Evolutionary conservation across 2,888 invertebrate genomes (phyloP).

Genomic region (Phortica magna): DNA sequence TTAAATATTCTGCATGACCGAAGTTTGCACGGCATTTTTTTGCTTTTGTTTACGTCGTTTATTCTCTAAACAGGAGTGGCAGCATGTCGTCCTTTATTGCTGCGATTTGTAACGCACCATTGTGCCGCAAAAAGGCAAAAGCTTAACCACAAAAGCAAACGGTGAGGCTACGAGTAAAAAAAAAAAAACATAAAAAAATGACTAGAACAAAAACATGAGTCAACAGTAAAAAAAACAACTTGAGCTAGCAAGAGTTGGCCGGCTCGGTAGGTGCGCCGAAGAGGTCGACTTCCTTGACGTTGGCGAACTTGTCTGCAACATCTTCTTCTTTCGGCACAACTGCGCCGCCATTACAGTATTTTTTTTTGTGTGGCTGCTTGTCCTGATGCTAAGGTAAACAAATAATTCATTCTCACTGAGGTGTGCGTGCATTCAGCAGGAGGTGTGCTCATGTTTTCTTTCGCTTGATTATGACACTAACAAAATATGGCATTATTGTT

Average conservation of each 20-base stretch:
- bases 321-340: constrained; percentile 25
- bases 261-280: constrained; percentile 6
- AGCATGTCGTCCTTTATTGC: constrained; percentile 60
- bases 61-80: constrained; percentile 20
- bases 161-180: constrained; percentile 35
- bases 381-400: constrained; percentile 59
- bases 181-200: not conserved
- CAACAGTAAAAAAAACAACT: not conserved
- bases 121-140: constrained; percentile 56
- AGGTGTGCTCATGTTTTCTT: constrained; percentile 46
- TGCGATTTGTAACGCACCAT: constrained; percentile 70
- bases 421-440: not conserved
- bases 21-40: not conserved
- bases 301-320: constrained; percentile 13
- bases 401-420: constrained; percentile 58
- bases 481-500: constrained; percentile 46
- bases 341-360: constrained; percentile 13
- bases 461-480: constrained; percentile 67
- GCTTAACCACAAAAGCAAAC: constrained; percentile 40
- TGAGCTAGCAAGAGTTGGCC: not conserved
- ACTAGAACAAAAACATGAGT: not conserved
- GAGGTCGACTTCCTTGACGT: constrained; percentile 23
- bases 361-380: constrained; percentile 6
- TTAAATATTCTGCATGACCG: constrained; percentile 29
- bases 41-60: not conserved